Base-by-base conservation (phyloP, 2,888 invertebrate species). In the Scaptomyza tumidula region DNA sequence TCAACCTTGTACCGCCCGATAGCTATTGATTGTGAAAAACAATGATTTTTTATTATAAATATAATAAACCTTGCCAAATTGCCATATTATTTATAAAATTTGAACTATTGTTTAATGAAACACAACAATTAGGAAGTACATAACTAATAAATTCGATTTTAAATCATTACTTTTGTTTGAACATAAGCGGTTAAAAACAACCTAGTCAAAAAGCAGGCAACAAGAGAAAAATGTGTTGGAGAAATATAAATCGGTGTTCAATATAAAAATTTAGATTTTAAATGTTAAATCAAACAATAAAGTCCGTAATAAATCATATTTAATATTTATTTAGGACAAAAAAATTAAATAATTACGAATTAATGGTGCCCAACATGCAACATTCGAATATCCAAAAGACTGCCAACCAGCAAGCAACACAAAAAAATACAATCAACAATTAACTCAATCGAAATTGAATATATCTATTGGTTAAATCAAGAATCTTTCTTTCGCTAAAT, bases 21-120 rank as follows among this genome's bases (percentile, higher is more conserved):
- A 50, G 39, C 14, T 31, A 33, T 50, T 50, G 41, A 33, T 19
- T n/a, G 2, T 19, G 1, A 50, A 45, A 56, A 65, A 35, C 14
- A 1, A 11, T 0, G 6, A 24, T 29, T 65, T 64, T 39, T 55
- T 19, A 64, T 55, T 65, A 50, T 16, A 50, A 50, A 24, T 37
- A 31, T 24, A 45, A 45, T 11, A 43, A 39, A 48, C 41, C 1
- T n/a, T 2, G 1, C 4, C 4, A 19, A 19, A 10, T 24, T 16
- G 4, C 1, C 2, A 10, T 10, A 2, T 24, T 24, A 11, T 35
- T n/a, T 2, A 19, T 43, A 31, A 48, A 39, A 57, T 33, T 43
- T 50, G 11, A 45, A 59, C 54, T 41, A 16, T 60, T 65, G 9
- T 49, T 29, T 35, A 11, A 2, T 24, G 3, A 24, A 19, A 33